phyloP scores from a whole-genome alignment of 2,113 vertebrate genomes.

The Macheiramphus alcinus region DNA sequence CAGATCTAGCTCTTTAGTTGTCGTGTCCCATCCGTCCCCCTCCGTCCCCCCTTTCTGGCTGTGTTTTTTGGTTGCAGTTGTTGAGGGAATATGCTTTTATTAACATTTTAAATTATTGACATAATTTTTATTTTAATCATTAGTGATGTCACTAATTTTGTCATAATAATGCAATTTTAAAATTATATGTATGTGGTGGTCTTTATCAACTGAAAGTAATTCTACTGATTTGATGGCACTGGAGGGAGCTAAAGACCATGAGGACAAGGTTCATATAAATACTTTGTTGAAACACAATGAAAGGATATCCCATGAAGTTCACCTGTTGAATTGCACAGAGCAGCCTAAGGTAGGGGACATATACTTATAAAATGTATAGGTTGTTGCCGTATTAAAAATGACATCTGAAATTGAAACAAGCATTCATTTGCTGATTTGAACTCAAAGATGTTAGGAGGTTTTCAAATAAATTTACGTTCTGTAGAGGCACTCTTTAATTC shows the following conservation, averaged over 20 bases:
- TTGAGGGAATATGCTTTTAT: neutral
- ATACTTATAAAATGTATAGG: neutral
- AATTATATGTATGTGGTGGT: neutral
- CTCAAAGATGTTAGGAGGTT: neutral
- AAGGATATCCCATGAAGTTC: neutral
- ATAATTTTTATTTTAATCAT: neutral
- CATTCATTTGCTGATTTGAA: neutral
- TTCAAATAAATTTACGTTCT: neutral
- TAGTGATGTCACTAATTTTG: neutral
- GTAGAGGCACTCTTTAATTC: neutral
- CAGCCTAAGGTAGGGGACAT: neutral
- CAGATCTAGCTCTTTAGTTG: neutral
- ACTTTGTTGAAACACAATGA: neutral
- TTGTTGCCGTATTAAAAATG: neutral
- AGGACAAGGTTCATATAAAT: neutral
- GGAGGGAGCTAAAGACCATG: constrained; percentile 13
- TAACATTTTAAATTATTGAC: neutral
- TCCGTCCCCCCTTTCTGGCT: neutral
- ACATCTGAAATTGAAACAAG: neutral
- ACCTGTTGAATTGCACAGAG: neutral
- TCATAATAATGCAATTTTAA: neutral
- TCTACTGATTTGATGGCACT: neutral
- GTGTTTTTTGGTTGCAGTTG: neutral
- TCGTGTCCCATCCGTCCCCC: no score
- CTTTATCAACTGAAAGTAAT: neutral